Percentiles rank a stretch among this genome's conserved stretches.
These are phyloP conservation scores for Mellivora capensis DNA, from an alignment of 2,113 vertebrate species.

Conservation along the genomic window DNA sequence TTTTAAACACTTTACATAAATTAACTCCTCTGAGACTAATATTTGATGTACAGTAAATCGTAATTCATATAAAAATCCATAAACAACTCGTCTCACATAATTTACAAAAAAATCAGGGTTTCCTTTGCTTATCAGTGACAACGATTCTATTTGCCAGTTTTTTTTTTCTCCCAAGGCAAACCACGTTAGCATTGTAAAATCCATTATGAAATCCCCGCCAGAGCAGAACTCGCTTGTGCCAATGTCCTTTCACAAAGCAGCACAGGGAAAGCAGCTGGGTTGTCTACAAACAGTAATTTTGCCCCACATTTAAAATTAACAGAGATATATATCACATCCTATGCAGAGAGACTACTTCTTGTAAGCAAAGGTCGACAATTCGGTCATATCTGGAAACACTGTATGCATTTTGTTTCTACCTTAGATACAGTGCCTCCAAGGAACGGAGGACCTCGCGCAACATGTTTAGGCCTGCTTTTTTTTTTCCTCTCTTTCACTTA, in stretches of 20 bases:
- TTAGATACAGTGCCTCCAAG: conserved; percentile 84
- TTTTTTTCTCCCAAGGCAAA: conserved; percentile 79
- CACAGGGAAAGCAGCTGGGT: conserved; percentile 86
- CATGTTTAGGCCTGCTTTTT: conserved; percentile 78
- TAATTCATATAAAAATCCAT: conserved; percentile 96
- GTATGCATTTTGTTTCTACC: conserved; percentile 77
- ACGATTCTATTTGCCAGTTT: conserved; percentile 86
- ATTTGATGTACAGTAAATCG: conserved; percentile 98
- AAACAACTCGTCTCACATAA: conserved; percentile 96
- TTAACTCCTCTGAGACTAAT: conserved; percentile 99
- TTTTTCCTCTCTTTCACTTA: neutral
- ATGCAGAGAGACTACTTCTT: conserved; percentile 88
- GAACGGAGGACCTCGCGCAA: conserved; percentile 83
- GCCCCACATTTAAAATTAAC: conserved; percentile 86
- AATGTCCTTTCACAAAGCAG: conserved; percentile 89
- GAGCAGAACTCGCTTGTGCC: conserved; percentile 88
- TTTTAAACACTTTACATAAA: conserved; percentile 99
- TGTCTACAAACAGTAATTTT: conserved; percentile 87
- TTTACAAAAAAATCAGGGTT: conserved; percentile 96
- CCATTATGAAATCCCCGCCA: conserved; percentile 85
- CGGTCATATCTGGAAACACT: conserved; percentile 84
- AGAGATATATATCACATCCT: conserved; percentile 89
- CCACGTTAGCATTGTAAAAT: conserved; percentile 85
- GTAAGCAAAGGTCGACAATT: conserved; percentile 91
- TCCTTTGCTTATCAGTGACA: conserved; percentile 91